Conservation (phyloP, 2,113 vertebrate genomes). For the Melanocharis versteri region DNA sequence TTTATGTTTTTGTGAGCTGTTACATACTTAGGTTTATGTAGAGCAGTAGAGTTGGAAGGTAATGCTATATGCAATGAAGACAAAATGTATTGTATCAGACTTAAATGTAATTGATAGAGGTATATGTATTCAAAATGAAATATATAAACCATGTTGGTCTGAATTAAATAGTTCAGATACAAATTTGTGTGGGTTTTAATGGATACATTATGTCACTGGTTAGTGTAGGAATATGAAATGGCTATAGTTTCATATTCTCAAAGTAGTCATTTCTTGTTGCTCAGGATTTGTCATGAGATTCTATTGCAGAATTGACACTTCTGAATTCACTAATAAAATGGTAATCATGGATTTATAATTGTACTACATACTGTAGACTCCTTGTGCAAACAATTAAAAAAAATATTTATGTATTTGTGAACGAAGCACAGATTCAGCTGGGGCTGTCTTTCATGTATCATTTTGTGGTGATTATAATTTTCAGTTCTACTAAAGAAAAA, state of each 20-base stretch:
- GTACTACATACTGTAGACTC: neutral
- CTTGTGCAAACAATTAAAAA: neutral
- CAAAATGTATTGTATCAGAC: neutral
- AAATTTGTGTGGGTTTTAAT: neutral
- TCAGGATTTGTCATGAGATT: neutral
- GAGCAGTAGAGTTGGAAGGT: neutral
- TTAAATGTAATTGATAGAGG: neutral
- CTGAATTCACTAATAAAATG: neutral
- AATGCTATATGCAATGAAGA: neutral
- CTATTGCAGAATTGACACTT: neutral
- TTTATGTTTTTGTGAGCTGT: constrained; percentile 24
- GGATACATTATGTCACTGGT: neutral
- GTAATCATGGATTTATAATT: neutral
- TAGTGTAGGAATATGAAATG: neutral
- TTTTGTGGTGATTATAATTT: neutral
- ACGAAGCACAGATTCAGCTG: neutral
- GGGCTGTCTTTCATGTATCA: neutral
- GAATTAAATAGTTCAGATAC: neutral
- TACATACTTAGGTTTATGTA: neutral
- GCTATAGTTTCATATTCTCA: neutral
- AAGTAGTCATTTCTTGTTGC: neutral
- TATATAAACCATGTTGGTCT: neutral
- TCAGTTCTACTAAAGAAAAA: neutral
- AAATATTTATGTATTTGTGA: neutral
- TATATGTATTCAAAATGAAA: neutral